Evolutionary conservation across 2,113 vertebrate genomes (phyloP), one percentile per base, ranked within the genome.

Genomic region (Paradisaea rubra): DNA sequence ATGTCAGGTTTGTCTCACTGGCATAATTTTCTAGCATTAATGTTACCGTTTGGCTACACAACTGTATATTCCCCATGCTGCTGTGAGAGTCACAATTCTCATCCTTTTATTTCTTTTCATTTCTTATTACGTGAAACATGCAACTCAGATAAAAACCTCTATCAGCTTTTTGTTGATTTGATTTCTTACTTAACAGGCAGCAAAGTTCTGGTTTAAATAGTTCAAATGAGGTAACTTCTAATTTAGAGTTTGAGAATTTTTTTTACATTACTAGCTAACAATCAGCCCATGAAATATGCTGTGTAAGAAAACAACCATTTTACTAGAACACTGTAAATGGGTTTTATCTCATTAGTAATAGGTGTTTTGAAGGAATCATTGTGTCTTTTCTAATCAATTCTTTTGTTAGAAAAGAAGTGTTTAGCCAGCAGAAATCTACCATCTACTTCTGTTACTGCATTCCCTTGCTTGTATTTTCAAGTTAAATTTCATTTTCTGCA

Each of bases 131-230:
- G 3, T 59, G 50, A 94, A 96, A 78, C 69, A 33, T 44, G 9
- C 4, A 28, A 73, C 63, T 79, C 1, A 1, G 80, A 50, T 88
- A 56, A 93, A 80, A 91, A 80, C 39, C 28, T 80, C 64, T 72
- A 76, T 95, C 93, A 88, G 41, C 28, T 93, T 95, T 93, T 86
- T 44, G 70, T 96, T 77, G 94, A 23, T 71, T 97, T 96, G 95
- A 83, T 96, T 97, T 97, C 95, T 91, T 91, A 92, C 92, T 97
- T 97, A 96, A 94, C 87, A 95, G 95, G 86, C 93, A 94, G 92
- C 68, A 81, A 94, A 96, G 96, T 96, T 97, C 97, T 98, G 97
- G 97, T 97, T 97, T 97, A 96, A 97, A 80, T 97, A 96, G 96
- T 92, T 97, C 79, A 97, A 91, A 94, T 89, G 91, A 97, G 92